Evolutionary conservation across 2,797 vertebrate genomes (phyloP).

Genomic region (Chiloscyllium punctatum): DNA sequence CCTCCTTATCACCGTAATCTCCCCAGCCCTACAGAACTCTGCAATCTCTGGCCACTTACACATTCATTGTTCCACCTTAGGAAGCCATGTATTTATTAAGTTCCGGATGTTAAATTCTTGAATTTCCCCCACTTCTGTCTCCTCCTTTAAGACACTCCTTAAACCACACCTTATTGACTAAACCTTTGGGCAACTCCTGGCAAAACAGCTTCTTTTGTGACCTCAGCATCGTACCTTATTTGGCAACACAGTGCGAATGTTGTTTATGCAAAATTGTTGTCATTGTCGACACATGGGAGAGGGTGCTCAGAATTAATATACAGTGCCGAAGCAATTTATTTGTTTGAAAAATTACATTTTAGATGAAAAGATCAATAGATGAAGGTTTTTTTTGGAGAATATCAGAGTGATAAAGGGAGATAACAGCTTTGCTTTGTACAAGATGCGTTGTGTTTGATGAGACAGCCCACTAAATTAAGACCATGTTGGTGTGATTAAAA

Average conservation of each 20-base stretch:
- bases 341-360: neutral
- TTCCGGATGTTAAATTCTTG: neutral
- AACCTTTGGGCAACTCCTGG: neutral
- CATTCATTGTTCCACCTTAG: neutral
- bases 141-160: neutral
- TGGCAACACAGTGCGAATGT: neutral
- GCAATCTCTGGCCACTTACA: neutral
- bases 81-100: neutral
- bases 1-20: neutral
- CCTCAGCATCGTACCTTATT: neutral
- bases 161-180: neutral
- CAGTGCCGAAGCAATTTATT: neutral
- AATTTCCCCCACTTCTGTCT: neutral
- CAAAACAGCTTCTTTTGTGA: neutral
- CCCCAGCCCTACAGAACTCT: neutral
- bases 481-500: neutral
- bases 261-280: neutral
- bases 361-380: constrained; percentile 1
- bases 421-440: neutral
- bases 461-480: constrained; percentile 16
- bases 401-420: neutral
- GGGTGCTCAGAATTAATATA: neutral
- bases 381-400: neutral
- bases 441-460: neutral
- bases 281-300: neutral